These are phyloP conservation scores for Eclectus roratus DNA, from an alignment of 2,113 vertebrate species.

Conservation along the genomic window DNA sequence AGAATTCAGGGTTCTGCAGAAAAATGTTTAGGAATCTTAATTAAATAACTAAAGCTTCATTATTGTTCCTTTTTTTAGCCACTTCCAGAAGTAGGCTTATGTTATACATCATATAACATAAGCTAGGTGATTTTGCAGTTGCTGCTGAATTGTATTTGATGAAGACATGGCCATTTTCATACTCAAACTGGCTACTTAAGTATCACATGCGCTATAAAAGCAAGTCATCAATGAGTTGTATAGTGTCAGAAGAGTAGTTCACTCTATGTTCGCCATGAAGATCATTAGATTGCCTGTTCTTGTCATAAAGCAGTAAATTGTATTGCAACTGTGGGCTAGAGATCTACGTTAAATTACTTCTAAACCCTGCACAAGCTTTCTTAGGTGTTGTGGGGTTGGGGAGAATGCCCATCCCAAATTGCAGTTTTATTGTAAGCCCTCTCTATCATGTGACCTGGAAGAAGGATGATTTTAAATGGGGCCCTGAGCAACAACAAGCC, in stretches of 20 bases:
- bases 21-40: background rate
- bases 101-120: background rate
- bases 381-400: too few species aligned
- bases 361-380: background rate
- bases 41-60: background rate
- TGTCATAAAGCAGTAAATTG: background rate
- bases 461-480: too few species aligned
- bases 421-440: too few species aligned
- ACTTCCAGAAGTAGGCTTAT: background rate
- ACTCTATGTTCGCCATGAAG: background rate
- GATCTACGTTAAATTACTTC: background rate
- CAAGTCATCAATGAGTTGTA: background rate
- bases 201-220: background rate
- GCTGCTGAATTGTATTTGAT: background rate
- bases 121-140: background rate
- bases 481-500: too few species aligned
- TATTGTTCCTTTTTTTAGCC: background rate
- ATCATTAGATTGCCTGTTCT: slow-evolving; percentile 16
- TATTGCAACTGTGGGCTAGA: slow-evolving; percentile 13
- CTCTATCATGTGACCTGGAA: too few species aligned
- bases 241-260: background rate
- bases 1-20: background rate
- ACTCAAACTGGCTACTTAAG: background rate
- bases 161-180: background rate
- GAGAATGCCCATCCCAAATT: too few species aligned